phyloP scores from a whole-genome alignment of 2,888 invertebrate genomes.

The Erebia aethiops region DNA sequence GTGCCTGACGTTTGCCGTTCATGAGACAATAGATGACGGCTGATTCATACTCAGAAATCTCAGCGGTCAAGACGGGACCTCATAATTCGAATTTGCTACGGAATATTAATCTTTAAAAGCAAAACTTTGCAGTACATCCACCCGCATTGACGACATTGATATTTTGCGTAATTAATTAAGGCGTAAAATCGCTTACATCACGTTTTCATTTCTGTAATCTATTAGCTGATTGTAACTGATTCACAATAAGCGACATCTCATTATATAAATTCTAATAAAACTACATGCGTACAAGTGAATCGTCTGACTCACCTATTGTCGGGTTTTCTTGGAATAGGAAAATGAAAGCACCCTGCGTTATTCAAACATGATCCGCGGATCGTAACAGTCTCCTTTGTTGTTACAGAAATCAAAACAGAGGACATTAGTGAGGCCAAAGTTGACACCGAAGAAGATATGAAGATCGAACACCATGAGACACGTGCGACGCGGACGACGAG shows the following conservation, averaged over 20 bases:
- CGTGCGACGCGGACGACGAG: conserved; percentile 69
- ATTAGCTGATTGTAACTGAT: conserved; percentile 65
- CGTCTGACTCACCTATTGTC: conserved; percentile 79
- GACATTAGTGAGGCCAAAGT: conserved; percentile 76
- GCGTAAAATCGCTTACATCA: conserved; percentile 41
- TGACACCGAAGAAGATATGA: conserved; percentile 63
- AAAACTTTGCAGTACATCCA: conserved; percentile 25
- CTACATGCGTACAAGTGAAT: conserved; percentile 63
- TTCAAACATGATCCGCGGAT: conserved; percentile 74
- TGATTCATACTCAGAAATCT: conserved; percentile 61
- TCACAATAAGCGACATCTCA: conserved; percentile 62
- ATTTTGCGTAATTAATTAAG: conserved; percentile 37
- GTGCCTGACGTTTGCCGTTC: conserved; percentile 45
- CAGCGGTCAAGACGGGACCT: conserved; percentile 38
- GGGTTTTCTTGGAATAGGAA: conserved; percentile 77
- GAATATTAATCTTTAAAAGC: conserved; percentile 34
- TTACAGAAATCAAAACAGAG: conserved; percentile 82
- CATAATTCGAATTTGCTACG: conserved; percentile 21
- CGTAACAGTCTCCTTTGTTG: conserved; percentile 71
- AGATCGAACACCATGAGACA: conserved; percentile 61
- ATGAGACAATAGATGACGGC: conserved; percentile 59
- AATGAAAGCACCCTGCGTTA: conserved; percentile 73
- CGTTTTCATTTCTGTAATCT: conserved; percentile 53
- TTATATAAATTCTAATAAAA: conserved; percentile 68
- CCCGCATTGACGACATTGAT: conserved; percentile 23